phyloP scores from a whole-genome alignment of 2,888 invertebrate genomes.

The Drosophila multiciliata region DNA sequence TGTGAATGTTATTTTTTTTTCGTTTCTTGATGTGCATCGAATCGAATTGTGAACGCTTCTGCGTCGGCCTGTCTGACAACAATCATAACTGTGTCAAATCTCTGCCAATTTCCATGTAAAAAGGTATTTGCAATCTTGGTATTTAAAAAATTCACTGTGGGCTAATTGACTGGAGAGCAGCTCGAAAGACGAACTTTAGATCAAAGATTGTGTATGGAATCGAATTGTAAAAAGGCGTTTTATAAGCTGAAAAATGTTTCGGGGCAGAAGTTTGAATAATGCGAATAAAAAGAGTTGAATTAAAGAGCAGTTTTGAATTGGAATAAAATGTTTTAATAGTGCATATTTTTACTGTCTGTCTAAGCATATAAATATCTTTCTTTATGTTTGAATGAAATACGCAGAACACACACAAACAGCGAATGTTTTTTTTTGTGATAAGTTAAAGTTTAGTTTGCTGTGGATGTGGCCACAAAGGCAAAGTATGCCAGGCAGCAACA shows the following conservation, averaged over 20 bases:
- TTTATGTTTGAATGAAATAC: neutral
- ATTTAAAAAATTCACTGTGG: neutral
- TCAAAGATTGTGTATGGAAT: slow-evolving; percentile 1
- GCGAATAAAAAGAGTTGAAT: neutral
- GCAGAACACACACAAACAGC: slow-evolving; percentile 41
- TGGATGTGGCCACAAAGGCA: slow-evolving; percentile 32
- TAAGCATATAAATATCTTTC: neutral
- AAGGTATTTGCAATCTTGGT: neutral
- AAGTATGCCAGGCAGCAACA: slow-evolving; percentile 20
- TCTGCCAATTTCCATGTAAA: slow-evolving; percentile 4
- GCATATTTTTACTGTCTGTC: neutral
- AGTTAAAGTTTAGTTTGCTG: slow-evolving; percentile 48
- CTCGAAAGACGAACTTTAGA: neutral
- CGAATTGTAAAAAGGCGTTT: neutral
- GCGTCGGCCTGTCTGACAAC: neutral
- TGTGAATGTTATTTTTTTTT: slow-evolving; percentile 1
- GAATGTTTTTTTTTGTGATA: slow-evolving; percentile 37
- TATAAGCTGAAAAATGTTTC: neutral
- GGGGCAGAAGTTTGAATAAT: neutral
- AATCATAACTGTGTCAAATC: slow-evolving; percentile 6
- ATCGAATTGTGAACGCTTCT: slow-evolving; percentile 8
- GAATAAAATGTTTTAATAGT: neutral
- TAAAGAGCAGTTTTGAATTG: neutral
- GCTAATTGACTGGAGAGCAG: neutral
- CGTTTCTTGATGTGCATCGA: neutral